Conservation (phyloP, 2,113 vertebrate species). For the Seriola dumerili region DNA sequence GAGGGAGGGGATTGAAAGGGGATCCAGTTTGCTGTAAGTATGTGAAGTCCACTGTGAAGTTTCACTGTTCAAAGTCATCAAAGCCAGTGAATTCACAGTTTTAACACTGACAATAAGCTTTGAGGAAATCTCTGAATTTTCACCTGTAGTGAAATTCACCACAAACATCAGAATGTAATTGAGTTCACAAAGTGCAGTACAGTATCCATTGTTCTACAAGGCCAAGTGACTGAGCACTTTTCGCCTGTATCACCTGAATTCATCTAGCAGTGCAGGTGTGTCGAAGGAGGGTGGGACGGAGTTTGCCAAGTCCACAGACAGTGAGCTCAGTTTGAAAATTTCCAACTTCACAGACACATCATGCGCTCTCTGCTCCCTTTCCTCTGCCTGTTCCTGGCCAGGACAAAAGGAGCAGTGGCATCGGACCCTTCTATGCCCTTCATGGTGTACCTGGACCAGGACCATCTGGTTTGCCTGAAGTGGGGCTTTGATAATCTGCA, state of each 20-base stretch:
- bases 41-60: conserved; percentile 3
- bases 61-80: not conserved
- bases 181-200: not conserved
- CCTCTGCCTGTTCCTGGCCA: conserved; percentile 48
- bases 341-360: conserved; percentile 24
- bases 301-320: conserved; percentile 10
- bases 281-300: conserved; percentile 33
- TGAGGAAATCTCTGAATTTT: not conserved
- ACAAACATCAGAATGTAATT: not conserved
- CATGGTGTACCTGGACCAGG: conserved; percentile 80
- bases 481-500: conserved; percentile 82
- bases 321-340: conserved; percentile 47
- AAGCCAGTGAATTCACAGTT: not conserved
- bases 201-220: not conserved
- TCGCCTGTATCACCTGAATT: conserved; percentile 36
- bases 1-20: not conserved
- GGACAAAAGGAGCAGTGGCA: conserved; percentile 7
- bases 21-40: not conserved
- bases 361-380: conserved; percentile 59
- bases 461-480: conserved; percentile 63
- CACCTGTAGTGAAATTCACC: not conserved
- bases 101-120: not conserved
- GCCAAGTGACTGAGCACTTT: conserved; percentile 40
- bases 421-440: conserved; percentile 70
- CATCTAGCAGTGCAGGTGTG: conserved; percentile 68